Evolutionary conservation across 1,140 invertebrate genomes (phyloP).

Genomic region (Penaeus japonicus): DNA sequence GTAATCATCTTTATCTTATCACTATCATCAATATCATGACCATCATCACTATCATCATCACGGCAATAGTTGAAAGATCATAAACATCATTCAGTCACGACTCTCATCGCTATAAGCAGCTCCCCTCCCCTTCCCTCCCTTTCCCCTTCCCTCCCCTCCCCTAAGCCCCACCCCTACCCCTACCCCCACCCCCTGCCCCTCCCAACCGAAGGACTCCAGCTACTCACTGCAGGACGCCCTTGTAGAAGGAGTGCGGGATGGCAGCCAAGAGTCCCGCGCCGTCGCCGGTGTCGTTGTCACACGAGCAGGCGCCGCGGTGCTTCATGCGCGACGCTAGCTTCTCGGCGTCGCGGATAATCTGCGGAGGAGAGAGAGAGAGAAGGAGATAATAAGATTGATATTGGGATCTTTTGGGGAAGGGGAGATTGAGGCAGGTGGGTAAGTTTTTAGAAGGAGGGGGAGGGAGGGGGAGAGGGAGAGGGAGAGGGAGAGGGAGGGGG

Average conservation of each 20-base stretch:
- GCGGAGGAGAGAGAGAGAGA: conserved; percentile 60
- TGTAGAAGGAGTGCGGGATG: conserved; percentile 94
- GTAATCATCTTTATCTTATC: no score
- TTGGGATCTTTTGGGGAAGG: neutral
- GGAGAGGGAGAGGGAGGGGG: neutral
- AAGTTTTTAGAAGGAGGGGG: neutral
- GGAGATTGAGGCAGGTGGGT: neutral
- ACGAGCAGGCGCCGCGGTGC: conserved; percentile 96
- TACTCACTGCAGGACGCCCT: conserved; percentile 77
- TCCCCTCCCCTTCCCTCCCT: no score
- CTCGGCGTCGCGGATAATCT: conserved; percentile 95
- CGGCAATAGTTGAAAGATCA: no score
- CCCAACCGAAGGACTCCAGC: no score
- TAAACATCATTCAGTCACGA: no score
- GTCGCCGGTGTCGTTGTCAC: conserved; percentile 98
- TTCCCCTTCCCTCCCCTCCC: no score
- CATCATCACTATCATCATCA: no score
- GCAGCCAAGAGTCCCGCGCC: conserved; percentile 95
- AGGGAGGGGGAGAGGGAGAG: conserved; percentile 2
- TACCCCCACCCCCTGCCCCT: no score
- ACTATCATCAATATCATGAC: no score
- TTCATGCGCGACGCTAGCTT: conserved; percentile 95
- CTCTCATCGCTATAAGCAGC: no score
- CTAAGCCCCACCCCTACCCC: no score
- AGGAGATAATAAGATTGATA: neutral